Base-by-base conservation (phyloP, 2,888 invertebrate genomes). In the Pheosia gnoma region DNA sequence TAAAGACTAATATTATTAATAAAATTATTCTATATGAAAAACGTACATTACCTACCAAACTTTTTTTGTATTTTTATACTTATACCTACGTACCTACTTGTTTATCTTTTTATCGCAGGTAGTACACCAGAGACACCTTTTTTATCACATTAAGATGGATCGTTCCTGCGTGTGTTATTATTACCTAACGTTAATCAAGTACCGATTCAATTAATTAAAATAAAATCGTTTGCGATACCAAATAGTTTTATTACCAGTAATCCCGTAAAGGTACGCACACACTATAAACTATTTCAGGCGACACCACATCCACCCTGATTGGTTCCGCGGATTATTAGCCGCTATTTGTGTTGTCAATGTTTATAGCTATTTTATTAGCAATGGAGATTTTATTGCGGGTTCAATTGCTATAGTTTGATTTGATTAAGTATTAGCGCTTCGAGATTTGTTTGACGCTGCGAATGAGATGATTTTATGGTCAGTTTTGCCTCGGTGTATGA, bases 291-390 rank as follows among this genome's bases (percentile, higher is more conserved):
- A 85, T 85, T 74, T 52, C 47, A 78, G 75, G 79, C 74, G 73
- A 78, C 77, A 78, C 77, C 25, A 75, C 70, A 67, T 74, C 69
- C 77, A 74, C 78, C 83, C 84, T 86, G 90, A 91, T 91, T 90
- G 90, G 91, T 79, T 81, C 78, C 81, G 73, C 85, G 75, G 84
- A 86, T 91, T 90, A 91, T 90, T 91, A 91, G 90, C 79, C 80
- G 83, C 86, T 91, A 91, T 91, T 92, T 91, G 91, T 90, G 86
- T 85, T 90, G 89, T 91, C 91, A 88, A 90, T 91, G 91, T 92
- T 93, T 93, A 93, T 88, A 85, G 78, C 82, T 75, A 68, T 91
- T 93, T 93, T 92, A 93, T 90, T 89, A 86, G 81, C 85, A 78
- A 82, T 86, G 82, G 83, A 81, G 85, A 81, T 89, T 91, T 92